Evolutionary conservation across 2,797 vertebrate species (phyloP).

Genomic region (Galago senegalensis): DNA sequence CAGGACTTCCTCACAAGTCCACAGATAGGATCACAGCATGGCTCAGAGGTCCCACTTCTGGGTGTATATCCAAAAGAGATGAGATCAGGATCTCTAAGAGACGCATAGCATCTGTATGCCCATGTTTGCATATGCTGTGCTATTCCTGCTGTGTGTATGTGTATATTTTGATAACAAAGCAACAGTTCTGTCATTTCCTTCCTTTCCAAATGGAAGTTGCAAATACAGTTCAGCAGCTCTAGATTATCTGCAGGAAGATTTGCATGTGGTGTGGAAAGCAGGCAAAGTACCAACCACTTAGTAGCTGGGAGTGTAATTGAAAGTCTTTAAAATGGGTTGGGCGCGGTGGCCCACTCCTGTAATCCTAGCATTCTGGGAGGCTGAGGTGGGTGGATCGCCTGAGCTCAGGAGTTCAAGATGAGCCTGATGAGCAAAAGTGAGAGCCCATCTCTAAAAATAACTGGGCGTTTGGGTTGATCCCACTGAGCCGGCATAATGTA

Average conservation of each 20-base stretch:
- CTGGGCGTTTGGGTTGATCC: too few species aligned
- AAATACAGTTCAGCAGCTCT: constrained; percentile 57
- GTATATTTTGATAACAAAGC: constrained; percentile 62
- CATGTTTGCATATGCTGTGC: neutral
- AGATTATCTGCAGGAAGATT: constrained; percentile 61
- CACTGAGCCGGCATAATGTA: too few species aligned
- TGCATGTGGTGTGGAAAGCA: constrained; percentile 70
- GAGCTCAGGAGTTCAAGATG: too few species aligned
- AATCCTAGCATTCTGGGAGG: too few species aligned
- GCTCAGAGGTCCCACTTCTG: neutral
- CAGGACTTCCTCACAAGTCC: neutral
- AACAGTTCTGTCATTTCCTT: neutral
- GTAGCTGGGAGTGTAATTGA: constrained; percentile 67
- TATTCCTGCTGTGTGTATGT: neutral
- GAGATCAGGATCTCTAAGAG: neutral
- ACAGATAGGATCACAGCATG: neutral
- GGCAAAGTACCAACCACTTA: constrained; percentile 58
- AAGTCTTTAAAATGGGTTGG: constrained; percentile 58
- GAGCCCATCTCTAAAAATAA: too few species aligned
- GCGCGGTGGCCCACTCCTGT: too few species aligned
- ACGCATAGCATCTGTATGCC: neutral
- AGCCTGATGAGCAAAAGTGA: too few species aligned
- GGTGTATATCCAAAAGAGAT: neutral
- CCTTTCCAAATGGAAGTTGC: constrained; percentile 72
- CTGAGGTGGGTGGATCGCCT: too few species aligned